Evolutionary conservation across 2,797 vertebrate genomes (phyloP).

Genomic region (Nyctalus aviator): DNA sequence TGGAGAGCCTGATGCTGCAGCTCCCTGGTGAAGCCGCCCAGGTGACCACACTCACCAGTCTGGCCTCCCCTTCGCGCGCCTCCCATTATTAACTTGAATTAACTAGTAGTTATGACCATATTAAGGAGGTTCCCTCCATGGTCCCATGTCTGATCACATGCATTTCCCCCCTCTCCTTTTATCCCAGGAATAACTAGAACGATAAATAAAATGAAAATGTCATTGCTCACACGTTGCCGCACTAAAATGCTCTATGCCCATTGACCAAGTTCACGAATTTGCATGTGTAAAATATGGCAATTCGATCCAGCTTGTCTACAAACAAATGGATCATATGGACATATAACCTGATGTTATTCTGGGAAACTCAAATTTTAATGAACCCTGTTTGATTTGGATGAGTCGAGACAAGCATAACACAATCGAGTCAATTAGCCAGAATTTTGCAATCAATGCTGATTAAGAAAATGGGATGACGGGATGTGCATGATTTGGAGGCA

Average conservation of each 20-base stretch:
- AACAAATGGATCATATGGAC: constrained; percentile 76
- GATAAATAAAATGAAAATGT: not conserved
- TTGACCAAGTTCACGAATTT: constrained; percentile 34
- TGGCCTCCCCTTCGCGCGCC: too few relatives aligned
- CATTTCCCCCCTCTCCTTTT: not conserved
- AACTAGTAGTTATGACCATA: too few relatives aligned
- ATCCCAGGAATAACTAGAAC: not conserved
- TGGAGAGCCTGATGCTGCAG: too few relatives aligned
- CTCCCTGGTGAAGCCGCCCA: too few relatives aligned
- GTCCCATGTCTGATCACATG: not conserved
- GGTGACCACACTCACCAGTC: too few relatives aligned
- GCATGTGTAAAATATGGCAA: constrained; percentile 48
- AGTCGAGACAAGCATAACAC: constrained; percentile 80
- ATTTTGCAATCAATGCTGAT: constrained; percentile 83
- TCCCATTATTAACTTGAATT: too few relatives aligned
- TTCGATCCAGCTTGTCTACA: constrained; percentile 67
- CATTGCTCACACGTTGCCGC: not conserved
- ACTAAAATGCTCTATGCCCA: not conserved
- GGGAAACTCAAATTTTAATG: constrained; percentile 80
- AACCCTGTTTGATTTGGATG: constrained; percentile 78
- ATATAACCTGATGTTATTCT: constrained; percentile 73
- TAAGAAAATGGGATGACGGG: constrained; percentile 76
- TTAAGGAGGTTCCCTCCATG: too few relatives aligned
- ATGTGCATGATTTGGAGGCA: constrained; percentile 74
- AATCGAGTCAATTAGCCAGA: constrained; percentile 81